Conservation (phyloP, 2,888 invertebrate species). For the Antitype chi region DNA sequence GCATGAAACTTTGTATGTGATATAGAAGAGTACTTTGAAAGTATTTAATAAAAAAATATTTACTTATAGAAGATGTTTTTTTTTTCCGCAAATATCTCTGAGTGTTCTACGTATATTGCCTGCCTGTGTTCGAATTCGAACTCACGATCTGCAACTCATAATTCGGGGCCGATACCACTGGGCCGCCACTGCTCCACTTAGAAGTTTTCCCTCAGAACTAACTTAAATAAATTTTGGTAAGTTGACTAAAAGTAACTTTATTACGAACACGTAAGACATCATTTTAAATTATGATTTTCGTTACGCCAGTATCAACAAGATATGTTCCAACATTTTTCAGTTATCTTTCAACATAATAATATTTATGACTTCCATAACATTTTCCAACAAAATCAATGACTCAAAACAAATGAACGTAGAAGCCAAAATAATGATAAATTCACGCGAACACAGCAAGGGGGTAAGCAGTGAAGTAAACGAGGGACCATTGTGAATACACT, state of each 20-base stretch:
- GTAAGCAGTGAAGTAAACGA: constrained; percentile 51
- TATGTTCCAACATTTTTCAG: not conserved
- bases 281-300: not conserved
- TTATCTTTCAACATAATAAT: not conserved
- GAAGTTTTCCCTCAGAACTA: not conserved
- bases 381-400: constrained; percentile 1
- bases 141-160: no score
- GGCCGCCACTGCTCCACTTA: no score
- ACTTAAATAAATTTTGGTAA: not conserved
- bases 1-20: no score
- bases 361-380: not conserved
- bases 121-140: no score
- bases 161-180: no score
- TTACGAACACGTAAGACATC: not conserved
- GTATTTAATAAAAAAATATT: no score
- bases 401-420: not conserved
- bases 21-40: no score
- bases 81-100: no score
- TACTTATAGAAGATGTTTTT: no score
- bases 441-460: constrained; percentile 12
- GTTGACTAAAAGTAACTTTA: not conserved
- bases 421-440: constrained; percentile 41
- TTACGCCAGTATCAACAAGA: not conserved
- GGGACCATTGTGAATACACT: constrained; percentile 46
- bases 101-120: no score